A percentile compares a stretch with the other conserved stretches of the same genome.
Conservation (phyloP, 2,888 invertebrate species). For the Himalopsyche kuldschensis region DNA sequence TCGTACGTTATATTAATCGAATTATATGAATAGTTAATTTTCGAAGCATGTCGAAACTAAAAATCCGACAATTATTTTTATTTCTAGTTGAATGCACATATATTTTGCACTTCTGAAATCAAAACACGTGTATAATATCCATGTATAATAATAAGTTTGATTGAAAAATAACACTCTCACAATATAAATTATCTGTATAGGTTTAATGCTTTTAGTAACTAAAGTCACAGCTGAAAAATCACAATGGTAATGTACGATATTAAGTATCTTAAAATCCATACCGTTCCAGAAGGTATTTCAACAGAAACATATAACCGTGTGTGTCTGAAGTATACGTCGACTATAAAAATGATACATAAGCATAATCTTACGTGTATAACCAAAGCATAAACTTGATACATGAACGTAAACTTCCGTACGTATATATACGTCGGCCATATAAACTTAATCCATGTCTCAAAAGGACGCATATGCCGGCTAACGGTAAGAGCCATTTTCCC, state of each 20-base stretch:
- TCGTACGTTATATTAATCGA: no score
- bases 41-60: no score
- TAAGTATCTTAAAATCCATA: neutral
- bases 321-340: neutral
- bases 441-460: slow-evolving; percentile 33
- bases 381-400: slow-evolving; percentile 1
- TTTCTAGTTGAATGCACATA: no score
- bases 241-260: neutral
- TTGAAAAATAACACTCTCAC: no score
- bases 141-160: no score
- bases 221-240: neutral
- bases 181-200: no score
- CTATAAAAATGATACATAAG: slow-evolving; percentile 9
- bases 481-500: slow-evolving; percentile 17
- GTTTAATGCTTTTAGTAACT: no score
- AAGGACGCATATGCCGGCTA: slow-evolving; percentile 20
- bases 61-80: no score
- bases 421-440: slow-evolving; percentile 4
- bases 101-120: no score
- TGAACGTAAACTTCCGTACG: slow-evolving; percentile 5
- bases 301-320: neutral
- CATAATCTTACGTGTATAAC: slow-evolving; percentile 3
- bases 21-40: no score
- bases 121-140: no score
- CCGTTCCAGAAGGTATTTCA: neutral